Base-by-base conservation (phyloP, 2,113 vertebrate species). In the Chroicocephalus ridibundus region DNA sequence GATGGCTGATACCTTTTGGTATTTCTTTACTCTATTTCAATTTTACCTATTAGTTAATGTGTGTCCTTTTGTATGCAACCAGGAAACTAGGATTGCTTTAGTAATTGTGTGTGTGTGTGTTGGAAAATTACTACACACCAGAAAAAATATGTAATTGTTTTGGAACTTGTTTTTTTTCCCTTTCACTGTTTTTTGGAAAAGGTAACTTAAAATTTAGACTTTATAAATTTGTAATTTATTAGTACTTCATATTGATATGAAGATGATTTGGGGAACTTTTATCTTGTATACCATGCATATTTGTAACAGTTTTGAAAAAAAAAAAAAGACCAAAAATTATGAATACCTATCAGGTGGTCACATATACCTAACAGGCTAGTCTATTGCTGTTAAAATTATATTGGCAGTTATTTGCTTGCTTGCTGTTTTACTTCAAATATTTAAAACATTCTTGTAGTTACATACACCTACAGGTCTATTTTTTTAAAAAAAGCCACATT, bases 31-130 rank as follows among this genome's bases (percentile, higher is more conserved):
- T 40, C 15, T 65, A 1, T 62, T 62, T 32, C 46, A 11, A 2
- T 49, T 83, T 87, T 79, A 49, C 21, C 19, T 58, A 1, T 51
- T 51, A 36, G 29, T 27, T 70, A 44, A 71, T 71, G 6, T 9
- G 5, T 42, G 58, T 61, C 52, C n/a, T 81, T 89, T 71, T 18
- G 1, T 68, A 69, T 51, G 4, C 15, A 76, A 1, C 20, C 74
- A 40, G n/a, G 20, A 83, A 94, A n/a, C 15, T 55, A 26, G 16
- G 20, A 64, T 47, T 46, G 13, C 34, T 86, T 77, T 42, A 49
- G 6, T 40, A 62, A 79, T 26, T 15, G 5, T 0, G 4, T 42
- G 4, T n/a, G 14, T 54, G 34, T 75, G 0, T 38, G 12, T 6
- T 64, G 20, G 27, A 82, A 84, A 75, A 66, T 14, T 34, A 24